Percentiles rank a stretch among this genome's conserved stretches.
Conservation (phyloP, 2,113 vertebrate species). For the Plecotus auritus region DNA sequence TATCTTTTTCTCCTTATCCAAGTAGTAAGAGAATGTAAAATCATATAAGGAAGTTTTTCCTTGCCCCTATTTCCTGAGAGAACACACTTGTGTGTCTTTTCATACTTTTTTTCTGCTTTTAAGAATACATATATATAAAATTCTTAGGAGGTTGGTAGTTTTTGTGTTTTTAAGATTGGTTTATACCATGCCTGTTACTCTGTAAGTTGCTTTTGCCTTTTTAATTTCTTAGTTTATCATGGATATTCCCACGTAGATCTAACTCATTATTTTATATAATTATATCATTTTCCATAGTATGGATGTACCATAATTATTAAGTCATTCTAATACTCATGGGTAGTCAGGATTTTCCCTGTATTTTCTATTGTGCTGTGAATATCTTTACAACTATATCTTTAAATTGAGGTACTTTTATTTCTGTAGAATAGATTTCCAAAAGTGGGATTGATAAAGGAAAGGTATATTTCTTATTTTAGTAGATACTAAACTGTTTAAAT, state of each 20-base stretch:
- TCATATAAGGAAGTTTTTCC: neutral
- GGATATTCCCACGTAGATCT: neutral
- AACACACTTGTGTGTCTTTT: neutral
- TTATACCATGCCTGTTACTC: neutral
- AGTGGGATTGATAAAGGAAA: neutral
- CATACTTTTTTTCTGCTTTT: neutral
- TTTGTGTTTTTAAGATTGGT: slow-evolving; percentile 1
- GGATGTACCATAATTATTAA: neutral
- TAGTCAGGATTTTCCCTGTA: neutral
- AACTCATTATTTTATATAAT: neutral
- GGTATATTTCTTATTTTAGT: neutral
- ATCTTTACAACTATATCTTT: neutral
- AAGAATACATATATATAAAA: neutral
- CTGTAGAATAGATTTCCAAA: neutral
- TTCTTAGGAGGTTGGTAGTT: neutral
- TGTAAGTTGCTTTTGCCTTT: slow-evolving; percentile 1
- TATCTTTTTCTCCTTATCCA: neutral
- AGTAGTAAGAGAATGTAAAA: slow-evolving; percentile 5
- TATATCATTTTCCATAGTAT: neutral
- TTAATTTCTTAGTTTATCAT: neutral
- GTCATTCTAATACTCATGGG: neutral
- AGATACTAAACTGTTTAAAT: slow-evolving; percentile 1
- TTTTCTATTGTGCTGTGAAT: neutral
- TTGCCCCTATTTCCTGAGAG: neutral
- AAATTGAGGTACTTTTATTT: neutral